Evolutionary conservation across 2,888 invertebrate species (phyloP), one percentile per base, ranked within the genome.

Genomic region (Eupithecia dodoneata): DNA sequence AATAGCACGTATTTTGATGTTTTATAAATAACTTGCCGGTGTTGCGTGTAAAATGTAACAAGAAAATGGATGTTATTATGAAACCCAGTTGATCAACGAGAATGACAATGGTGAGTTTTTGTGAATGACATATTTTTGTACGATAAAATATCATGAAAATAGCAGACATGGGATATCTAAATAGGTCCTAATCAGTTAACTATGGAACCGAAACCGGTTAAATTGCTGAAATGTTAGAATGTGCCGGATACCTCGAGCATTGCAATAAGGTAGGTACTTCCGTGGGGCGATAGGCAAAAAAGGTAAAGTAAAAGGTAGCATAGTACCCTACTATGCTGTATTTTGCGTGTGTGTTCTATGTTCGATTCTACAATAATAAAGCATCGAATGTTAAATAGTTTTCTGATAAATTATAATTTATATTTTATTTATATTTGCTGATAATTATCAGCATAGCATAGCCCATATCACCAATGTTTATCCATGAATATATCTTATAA

Each of bases 21-120:
- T 66, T 73, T 55, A 52, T 52, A 41, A 71, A 71, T 66, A 12
- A 71, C 75, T 73, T 13, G 42, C 63, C 52, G n/a, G 65, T 76
- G 73, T 3, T 49, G 1, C 45, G 47, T 69, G 47, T n/a, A 30
- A 30, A 30, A 30, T 30, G 30, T 70, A 10, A 9, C 67, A 44
- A 30, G 3, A 30, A 70, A 47, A 70, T 70, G 70, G 70, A 70
- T 70, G 18, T 49, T 47, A 30, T 30, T 30, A 12, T 12, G 70
- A 18, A 30, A 47, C 45, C 13, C n/a, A 3, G 13, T 45, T 30
- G 18, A 70, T 45, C n/a, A n/a, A 70, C 9, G 10, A 18, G 18
- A 49, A 18, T 47, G 12, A 13, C 10, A n/a, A 47, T 30, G 70
- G 70, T 70, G 12, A 70, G 70, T 49, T 70, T 70, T 30, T 30